These are phyloP conservation scores for Spialia ferax DNA, from an alignment of 2,888 invertebrate species.

Conservation along the genomic window DNA sequence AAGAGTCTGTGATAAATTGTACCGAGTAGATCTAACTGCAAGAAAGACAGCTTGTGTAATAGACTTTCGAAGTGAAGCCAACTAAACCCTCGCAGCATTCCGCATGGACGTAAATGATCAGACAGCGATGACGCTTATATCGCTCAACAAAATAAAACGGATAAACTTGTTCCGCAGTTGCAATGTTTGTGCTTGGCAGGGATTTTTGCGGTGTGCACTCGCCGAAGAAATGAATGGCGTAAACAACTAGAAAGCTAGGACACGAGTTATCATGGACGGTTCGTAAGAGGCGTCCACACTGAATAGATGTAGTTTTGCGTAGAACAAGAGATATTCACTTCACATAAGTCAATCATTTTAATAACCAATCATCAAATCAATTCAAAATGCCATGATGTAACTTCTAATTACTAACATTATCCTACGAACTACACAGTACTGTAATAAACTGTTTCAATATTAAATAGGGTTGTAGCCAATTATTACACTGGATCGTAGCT, in stretches of 20 bases:
- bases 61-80: background rate
- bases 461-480: no score
- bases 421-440: no score
- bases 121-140: constrained; percentile 37
- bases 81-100: constrained; percentile 8
- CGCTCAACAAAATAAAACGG: constrained; percentile 35
- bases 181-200: constrained; percentile 37
- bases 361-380: no score
- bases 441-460: no score
- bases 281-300: background rate
- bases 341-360: background rate
- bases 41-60: background rate
- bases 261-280: constrained; percentile 36
- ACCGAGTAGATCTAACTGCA: background rate
- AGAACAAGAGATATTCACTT: background rate
- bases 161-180: constrained; percentile 26
- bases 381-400: no score
- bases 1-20: no score
- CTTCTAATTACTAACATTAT: no score
- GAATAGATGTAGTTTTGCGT: background rate
- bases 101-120: constrained; percentile 28
- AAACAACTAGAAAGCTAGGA: constrained; percentile 47
- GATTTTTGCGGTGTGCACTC: constrained; percentile 47
- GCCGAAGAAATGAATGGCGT: constrained; percentile 62
- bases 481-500: no score